Percentiles rank a stretch among this genome's conserved stretches.
Evolutionary conservation across 2,797 vertebrate genomes (phyloP).

Genomic region (Allobates femoralis): DNA sequence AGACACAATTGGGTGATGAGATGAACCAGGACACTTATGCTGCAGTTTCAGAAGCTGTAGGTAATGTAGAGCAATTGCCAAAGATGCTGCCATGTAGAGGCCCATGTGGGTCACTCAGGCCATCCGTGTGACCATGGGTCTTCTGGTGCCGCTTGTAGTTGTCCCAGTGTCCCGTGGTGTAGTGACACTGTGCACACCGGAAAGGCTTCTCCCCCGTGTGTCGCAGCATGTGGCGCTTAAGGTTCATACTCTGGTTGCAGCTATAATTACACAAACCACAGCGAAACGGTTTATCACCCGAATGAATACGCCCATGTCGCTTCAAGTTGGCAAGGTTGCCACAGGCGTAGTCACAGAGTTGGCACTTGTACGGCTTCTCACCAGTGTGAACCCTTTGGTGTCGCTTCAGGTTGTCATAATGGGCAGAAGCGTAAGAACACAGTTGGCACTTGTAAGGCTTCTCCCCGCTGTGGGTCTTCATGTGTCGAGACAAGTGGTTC

Average conservation of each 20-base stretch:
- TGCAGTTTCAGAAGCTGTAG: neutral
- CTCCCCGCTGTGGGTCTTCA: slow-evolving; percentile 92
- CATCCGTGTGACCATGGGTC: slow-evolving; percentile 86
- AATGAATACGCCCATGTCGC: slow-evolving; percentile 94
- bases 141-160: slow-evolving; percentile 99
- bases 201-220: slow-evolving; percentile 95
- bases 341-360: slow-evolving; percentile 90
- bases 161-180: slow-evolving; percentile 97
- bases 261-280: slow-evolving; percentile 92
- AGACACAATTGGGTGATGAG: neutral
- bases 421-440: slow-evolving; percentile 90
- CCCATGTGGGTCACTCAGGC: slow-evolving; percentile 78
- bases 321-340: slow-evolving; percentile 96
- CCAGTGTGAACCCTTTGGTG: slow-evolving; percentile 93
- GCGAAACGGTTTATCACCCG: slow-evolving; percentile 95
- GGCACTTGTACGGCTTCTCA: slow-evolving; percentile 94
- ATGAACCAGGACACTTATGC: neutral
- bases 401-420: slow-evolving; percentile 94
- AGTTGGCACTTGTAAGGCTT: slow-evolving; percentile 91
- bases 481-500: slow-evolving; percentile 93
- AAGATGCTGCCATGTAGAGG: neutral
- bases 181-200: slow-evolving; percentile 85
- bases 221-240: slow-evolving; percentile 94
- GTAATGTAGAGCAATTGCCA: neutral
- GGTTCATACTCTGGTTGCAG: slow-evolving; percentile 99